Evolutionary conservation across 2,797 vertebrate genomes (phyloP), one percentile per base, ranked within the genome.

Genomic region (Phrynocephalus guinanensis): DNA sequence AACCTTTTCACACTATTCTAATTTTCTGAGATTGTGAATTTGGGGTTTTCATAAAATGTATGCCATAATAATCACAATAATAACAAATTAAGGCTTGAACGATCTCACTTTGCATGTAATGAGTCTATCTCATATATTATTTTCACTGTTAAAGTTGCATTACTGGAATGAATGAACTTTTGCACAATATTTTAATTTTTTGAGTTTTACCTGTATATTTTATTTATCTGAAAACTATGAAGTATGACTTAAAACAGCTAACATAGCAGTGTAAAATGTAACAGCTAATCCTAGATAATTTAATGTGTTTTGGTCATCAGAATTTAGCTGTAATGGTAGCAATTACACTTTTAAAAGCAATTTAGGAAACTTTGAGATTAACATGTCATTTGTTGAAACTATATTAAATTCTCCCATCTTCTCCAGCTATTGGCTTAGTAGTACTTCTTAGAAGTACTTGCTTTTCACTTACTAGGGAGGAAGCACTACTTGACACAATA

Each of bases 171-270:
- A 33, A 33, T 33, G 33, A 33, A 33, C 33, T 33, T 33, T 33
- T 33, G 33, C 33, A 33, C 33, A 33, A 33, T 3, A 33, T 33
- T 33, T 33, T 33, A 33, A 33, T 33, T 33, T 33, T 33, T 33
- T 33, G 33, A 33, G 33, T 33, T 33, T 33, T 2, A 33, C 33
- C 33, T 33, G 33, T 33, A 33, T 16, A 16, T 24, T 78, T 1
- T 90, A 86, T 81, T 87, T 38, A 44, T 90, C 83, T 13, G 82
- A 85, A 67, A 20, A 4, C 48, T 22, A 73, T 6, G 38, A 72
- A 82, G 85, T 63, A 0, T 0, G 13, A 71, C 79, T 4, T 71
- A 83, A 90, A 75, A 78, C 80, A 38, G 75, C 78, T n/a, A 84
- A 26, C 5, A 63, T 77, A 56, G 22, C 44, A 83, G 28, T 20